Conservation (phyloP, 2,797 vertebrate genomes). For the Synanceia verrucosa region DNA sequence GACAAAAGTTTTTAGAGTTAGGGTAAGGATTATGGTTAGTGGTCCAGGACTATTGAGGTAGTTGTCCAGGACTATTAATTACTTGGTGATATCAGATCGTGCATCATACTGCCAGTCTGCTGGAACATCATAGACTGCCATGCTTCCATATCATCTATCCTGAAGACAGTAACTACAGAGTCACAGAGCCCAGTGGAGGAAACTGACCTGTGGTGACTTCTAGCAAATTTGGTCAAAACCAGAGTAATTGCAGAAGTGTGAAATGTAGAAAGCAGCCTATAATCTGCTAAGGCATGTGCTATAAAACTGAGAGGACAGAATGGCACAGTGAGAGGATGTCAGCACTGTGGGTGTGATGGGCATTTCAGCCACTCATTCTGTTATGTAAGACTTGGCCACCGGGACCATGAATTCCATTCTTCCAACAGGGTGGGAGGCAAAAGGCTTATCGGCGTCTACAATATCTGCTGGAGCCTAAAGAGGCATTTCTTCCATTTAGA, state of each 20-base stretch:
- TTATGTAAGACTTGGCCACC: conserved; percentile 62
- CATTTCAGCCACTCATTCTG: conserved; percentile 44
- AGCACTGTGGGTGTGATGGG: conserved; percentile 50
- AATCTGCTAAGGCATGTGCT: conserved; percentile 40
- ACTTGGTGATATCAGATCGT: too few relatives aligned
- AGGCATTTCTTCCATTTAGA: conserved; percentile 28
- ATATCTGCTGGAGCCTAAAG: conserved; percentile 25
- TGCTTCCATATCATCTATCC: not conserved
- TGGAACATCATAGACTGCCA: not conserved
- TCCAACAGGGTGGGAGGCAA: conserved; percentile 18
- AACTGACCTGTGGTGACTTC: conserved; percentile 37
- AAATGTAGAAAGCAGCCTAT: conserved; percentile 8
- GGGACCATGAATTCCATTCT: conserved; percentile 30
- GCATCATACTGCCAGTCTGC: too few relatives aligned
- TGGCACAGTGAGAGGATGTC: conserved; percentile 39
- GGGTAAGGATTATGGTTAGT: too few relatives aligned
- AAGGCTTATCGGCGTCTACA: conserved; percentile 31
- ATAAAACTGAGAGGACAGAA: conserved; percentile 29
- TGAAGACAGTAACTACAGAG: not conserved
- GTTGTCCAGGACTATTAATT: too few relatives aligned
- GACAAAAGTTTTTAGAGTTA: too few relatives aligned
- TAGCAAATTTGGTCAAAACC: conserved; percentile 18
- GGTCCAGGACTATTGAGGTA: too few relatives aligned
- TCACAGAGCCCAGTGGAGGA: not conserved
- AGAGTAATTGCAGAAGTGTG: not conserved